phyloP scores from a whole-genome alignment of 2,113 vertebrate species.

The Hylia prasina region DNA sequence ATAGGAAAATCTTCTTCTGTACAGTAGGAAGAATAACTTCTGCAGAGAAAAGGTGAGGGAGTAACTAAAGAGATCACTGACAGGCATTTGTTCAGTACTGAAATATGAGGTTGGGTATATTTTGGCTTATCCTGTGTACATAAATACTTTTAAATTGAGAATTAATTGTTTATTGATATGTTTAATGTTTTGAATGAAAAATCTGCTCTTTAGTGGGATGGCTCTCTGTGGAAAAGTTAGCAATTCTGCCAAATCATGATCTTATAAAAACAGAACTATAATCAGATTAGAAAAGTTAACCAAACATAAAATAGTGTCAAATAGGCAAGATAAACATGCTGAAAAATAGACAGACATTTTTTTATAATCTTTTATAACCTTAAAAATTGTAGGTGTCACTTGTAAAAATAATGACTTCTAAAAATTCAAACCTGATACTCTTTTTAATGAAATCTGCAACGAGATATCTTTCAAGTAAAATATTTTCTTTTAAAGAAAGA shows the following conservation, averaged over 20 bases:
- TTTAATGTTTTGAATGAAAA: constrained; percentile 29
- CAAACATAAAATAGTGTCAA: constrained; percentile 44
- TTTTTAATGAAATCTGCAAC: not conserved
- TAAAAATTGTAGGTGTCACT: constrained; percentile 26
- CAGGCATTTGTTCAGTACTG: not conserved
- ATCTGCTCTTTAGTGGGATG: not conserved
- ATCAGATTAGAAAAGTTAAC: constrained; percentile 47
- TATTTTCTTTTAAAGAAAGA: constrained; percentile 13
- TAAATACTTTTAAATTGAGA: constrained; percentile 39
- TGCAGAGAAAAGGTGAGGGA: not conserved
- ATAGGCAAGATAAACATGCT: constrained; percentile 40
- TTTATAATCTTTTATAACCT: constrained; percentile 8
- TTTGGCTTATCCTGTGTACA: constrained; percentile 2
- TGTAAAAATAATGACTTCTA: constrained; percentile 6
- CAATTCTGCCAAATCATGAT: constrained; percentile 17
- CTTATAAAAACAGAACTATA: constrained; percentile 32
- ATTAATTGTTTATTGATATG: constrained; percentile 38
- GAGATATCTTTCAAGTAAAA: constrained; percentile 27
- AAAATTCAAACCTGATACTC: constrained; percentile 10
- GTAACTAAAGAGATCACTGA: not conserved
- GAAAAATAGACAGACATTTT: constrained; percentile 9
- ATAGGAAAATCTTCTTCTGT: not conserved
- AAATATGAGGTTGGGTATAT: not conserved
- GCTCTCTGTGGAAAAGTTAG: constrained; percentile 6
- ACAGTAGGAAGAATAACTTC: not conserved